Conservation (phyloP, 2,113 vertebrate species). For the Semicossyphus pulcher region DNA sequence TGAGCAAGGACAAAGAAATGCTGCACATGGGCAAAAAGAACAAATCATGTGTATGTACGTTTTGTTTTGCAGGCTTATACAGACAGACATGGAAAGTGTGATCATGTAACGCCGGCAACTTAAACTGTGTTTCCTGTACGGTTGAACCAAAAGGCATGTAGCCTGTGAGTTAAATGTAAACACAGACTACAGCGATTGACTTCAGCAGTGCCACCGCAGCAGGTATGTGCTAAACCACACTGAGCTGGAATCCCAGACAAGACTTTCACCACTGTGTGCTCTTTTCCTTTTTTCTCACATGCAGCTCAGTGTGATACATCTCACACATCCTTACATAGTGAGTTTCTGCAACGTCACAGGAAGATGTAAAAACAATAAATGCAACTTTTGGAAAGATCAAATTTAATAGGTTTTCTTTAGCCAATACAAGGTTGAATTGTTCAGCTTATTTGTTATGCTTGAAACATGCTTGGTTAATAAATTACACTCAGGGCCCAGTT, state of each 20-base stretch:
- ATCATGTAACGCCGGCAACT: background rate
- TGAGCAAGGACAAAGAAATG: no score
- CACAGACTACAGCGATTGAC: slow-evolving; percentile 43
- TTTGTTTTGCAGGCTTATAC: slow-evolving; percentile 1
- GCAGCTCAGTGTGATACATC: slow-evolving; percentile 2
- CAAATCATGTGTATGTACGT: no score
- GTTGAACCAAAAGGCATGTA: slow-evolving; percentile 20
- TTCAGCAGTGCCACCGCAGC: slow-evolving; percentile 26
- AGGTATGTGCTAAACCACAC: slow-evolving; percentile 49
- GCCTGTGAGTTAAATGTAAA: slow-evolving; percentile 31
- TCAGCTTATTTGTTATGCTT: no score
- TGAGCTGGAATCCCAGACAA: slow-evolving; percentile 13
- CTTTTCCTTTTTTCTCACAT: slow-evolving; percentile 6
- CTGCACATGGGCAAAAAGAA: no score
- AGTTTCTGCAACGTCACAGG: no score
- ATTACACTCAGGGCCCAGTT: no score
- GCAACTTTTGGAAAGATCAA: no score
- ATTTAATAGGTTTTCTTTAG: no score
- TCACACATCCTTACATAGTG: slow-evolving; percentile 22
- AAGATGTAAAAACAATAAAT: no score
- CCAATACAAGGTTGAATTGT: no score
- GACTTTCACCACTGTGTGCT: background rate
- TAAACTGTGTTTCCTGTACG: no score
- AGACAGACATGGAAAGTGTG: background rate
- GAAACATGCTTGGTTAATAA: no score